These are phyloP conservation scores for Fopius arisanus DNA, from an alignment of 1,140 invertebrate genomes.

Conservation along the genomic window DNA sequence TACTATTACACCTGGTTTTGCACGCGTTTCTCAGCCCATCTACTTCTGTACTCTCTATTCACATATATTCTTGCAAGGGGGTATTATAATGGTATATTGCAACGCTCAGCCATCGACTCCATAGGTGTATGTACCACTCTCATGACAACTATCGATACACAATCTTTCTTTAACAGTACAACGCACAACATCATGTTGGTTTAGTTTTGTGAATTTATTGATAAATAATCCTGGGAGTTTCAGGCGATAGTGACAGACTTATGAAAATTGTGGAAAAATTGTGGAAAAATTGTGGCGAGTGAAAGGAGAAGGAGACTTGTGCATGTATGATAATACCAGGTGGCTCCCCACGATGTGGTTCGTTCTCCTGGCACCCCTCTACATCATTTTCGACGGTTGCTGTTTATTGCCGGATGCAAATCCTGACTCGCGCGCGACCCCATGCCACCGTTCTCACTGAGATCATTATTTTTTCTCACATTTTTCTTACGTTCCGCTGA, in stretches of 20 bases:
- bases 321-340: not conserved
- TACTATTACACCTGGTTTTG: not conserved
- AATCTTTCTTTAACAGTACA: too few relatives aligned
- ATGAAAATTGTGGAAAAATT: not conserved
- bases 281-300: not conserved
- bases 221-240: not conserved
- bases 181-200: too few relatives aligned
- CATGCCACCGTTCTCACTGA: not conserved
- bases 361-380: not conserved
- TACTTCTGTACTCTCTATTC: not conserved
- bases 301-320: not conserved
- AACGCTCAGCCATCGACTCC: not conserved
- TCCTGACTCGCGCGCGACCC: not conserved
- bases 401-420: not conserved
- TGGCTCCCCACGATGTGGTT: not conserved
- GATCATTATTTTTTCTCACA: not conserved
- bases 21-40: not conserved
- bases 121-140: not conserved
- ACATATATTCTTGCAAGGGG: not conserved
- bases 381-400: not conserved
- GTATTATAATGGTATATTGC: too few relatives aligned
- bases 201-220: not conserved
- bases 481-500: not conserved
- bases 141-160: too few relatives aligned
- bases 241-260: too few relatives aligned